Percentiles rank a stretch among this genome's conserved stretches.
phyloP scores from a whole-genome alignment of 2,888 invertebrate species.

The Epiblema foenella region DNA sequence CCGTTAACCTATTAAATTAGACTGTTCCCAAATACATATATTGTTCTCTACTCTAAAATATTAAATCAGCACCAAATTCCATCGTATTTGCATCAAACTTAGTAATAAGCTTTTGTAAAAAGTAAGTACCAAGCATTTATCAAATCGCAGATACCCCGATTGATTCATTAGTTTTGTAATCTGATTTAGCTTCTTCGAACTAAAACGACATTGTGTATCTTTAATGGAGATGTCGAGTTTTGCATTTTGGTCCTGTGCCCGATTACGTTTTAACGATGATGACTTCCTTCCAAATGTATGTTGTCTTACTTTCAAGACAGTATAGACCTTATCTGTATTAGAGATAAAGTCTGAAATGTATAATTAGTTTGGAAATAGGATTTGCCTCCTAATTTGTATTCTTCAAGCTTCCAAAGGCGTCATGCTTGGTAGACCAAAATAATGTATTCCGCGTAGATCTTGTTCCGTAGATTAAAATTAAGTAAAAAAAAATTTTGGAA shows the following conservation, averaged over 20 bases:
- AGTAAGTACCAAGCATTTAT: too few species aligned
- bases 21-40: too few species aligned
- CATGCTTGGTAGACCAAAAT: slow-evolving; percentile 73
- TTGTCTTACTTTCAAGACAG: slow-evolving; percentile 44
- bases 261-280: slow-evolving; percentile 81
- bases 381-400: slow-evolving; percentile 73
- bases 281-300: slow-evolving; percentile 61
- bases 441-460: slow-evolving; percentile 65
- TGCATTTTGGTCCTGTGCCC: slow-evolving; percentile 76
- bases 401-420: slow-evolving; percentile 64
- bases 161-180: not conserved
- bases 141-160: too few species aligned
- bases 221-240: slow-evolving; percentile 68
- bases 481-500: slow-evolving; percentile 39
- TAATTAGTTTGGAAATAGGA: slow-evolving; percentile 46
- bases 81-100: too few species aligned
- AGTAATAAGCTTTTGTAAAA: too few species aligned
- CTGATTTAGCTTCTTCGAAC: slow-evolving; percentile 10
- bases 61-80: too few species aligned
- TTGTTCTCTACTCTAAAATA: too few species aligned
- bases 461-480: slow-evolving; percentile 64
- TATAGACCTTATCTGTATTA: slow-evolving; percentile 47
- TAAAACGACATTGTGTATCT: slow-evolving; percentile 51
- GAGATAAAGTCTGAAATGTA: slow-evolving; percentile 48
- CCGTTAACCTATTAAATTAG: too few species aligned